Evolutionary conservation across 2,113 vertebrate genomes (phyloP).

Genomic region (Pseudopipra pipra): DNA sequence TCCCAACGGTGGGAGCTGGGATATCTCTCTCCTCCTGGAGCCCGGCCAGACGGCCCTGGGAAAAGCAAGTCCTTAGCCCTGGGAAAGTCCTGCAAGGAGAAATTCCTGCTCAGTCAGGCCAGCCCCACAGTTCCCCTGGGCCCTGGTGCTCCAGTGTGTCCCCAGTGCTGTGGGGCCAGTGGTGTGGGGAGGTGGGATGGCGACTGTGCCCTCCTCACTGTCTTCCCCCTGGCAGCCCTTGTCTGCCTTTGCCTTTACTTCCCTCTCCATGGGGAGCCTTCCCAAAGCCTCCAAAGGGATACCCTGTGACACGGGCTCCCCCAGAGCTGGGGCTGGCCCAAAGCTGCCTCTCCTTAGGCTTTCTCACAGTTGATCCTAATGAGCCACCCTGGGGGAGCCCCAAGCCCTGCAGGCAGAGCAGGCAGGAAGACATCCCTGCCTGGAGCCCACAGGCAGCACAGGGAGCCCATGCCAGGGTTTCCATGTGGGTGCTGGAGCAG

Average conservation of each 20-base stretch:
- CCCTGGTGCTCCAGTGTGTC: neutral
- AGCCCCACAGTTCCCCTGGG: neutral
- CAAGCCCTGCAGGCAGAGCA: neutral
- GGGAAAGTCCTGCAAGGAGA: constrained; percentile 40
- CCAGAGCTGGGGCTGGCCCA: neutral
- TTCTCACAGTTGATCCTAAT: neutral
- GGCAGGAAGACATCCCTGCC: neutral
- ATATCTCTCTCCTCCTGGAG: constrained; percentile 23
- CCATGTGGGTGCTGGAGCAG: neutral
- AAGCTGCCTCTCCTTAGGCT: fast-evolving
- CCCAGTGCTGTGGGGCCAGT: neutral
- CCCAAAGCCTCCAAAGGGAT: neutral
- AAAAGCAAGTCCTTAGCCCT: constrained; percentile 48
- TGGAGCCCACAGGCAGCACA: neutral
- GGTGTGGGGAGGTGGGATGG: neutral
- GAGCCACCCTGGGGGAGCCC: neutral
- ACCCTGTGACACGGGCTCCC: neutral
- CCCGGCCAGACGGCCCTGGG: constrained; percentile 28
- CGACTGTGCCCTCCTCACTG: neutral
- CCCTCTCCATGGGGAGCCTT: neutral
- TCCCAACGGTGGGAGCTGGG: neutral
- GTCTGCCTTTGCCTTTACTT: neutral
- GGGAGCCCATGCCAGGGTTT: fast-evolving
- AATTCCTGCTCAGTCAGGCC: neutral
- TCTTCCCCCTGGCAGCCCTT: neutral